Base-by-base conservation (phyloP, 2,113 vertebrate genomes). In the Hemichromis elongatus region DNA sequence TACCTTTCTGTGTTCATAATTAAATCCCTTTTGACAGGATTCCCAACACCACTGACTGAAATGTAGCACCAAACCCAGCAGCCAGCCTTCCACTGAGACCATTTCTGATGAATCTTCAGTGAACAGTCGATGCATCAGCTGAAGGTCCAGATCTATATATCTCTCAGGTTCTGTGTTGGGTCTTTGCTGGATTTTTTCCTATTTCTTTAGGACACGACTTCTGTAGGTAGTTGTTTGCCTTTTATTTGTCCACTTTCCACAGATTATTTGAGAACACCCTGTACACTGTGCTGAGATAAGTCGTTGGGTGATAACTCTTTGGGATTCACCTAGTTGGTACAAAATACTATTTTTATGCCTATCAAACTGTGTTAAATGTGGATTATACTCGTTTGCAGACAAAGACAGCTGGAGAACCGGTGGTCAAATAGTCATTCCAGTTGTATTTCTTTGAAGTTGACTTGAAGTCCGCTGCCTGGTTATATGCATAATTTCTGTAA, bases 151-250 rank as follows among this genome's bases (percentile, higher is more conserved):
- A 61, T n/a, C n/a, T n/a, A n/a, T 61, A 30, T 54, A 13, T 7
- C 11, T 55, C 54, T 55, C 7, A 26, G 54, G 21, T 55, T 5
- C 16, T 19, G 8, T 0, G 0, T 3, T 16, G 11, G 28, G 28
- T 61, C 9, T 61, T 61, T 61, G 57, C 57, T 61, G 6, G 16
- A 19, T 3, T 59, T 59, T 6, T 33, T 61, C 55, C 26, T 2
- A 10, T 59, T 33, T 33, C 28, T 59, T 10, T 33, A 19, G 1
- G 5, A 28, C 28, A 61, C 3, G 57, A 33, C 57, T 61, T 61
- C 28, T 19, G 3, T 33, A 61, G 8, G 28, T 4, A 33, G 28
- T 18, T 10, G 14, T 59, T 8, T 30, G 28, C 19, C 28, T 30
- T 33, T 28, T 3, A 4, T 9, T 59, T 33, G 5, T 59, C 16